phyloP scores from a whole-genome alignment of 2,888 invertebrate species.

The Cataglyphis altisquamis region DNA sequence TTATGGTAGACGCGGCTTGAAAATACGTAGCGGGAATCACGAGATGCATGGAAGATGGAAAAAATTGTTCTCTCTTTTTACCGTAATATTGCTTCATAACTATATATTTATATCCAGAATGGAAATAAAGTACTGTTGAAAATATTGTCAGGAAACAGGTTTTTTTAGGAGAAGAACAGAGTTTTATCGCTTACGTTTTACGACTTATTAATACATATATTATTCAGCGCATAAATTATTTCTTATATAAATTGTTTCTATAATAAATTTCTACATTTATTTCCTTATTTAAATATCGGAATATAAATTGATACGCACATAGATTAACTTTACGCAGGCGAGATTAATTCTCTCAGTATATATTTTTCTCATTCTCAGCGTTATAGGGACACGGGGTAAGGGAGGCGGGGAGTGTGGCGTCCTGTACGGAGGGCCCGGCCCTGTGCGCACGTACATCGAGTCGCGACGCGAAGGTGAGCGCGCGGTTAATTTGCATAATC shows the following conservation, averaged over 20 bases:
- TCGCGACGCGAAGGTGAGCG: conserved; percentile 55
- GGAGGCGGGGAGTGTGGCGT: not conserved
- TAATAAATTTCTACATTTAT: conserved; percentile 6
- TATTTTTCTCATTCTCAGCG: conserved; percentile 22
- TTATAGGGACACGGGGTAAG: not conserved
- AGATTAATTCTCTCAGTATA: conserved; percentile 38
- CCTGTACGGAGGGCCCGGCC: conserved; percentile 18
- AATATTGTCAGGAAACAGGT: not conserved
- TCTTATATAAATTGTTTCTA: not conserved
- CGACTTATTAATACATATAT: not conserved
- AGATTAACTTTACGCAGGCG: conserved; percentile 13
- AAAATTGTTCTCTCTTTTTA: conserved; percentile 19
- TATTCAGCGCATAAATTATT: not conserved
- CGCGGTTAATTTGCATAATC: conserved; percentile 63
- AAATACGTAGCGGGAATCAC: conserved; percentile 34
- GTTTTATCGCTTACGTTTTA: not conserved
- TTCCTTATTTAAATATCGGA: conserved; percentile 20
- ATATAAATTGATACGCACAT: conserved; percentile 32
- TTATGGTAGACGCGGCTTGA: conserved; percentile 27
- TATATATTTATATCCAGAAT: conserved; percentile 29
- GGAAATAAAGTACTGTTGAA: not conserved
- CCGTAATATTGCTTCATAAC: conserved; percentile 30
- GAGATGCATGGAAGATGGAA: conserved; percentile 30
- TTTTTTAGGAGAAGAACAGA: not conserved
- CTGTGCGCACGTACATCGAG: conserved; percentile 49